These are phyloP conservation scores for Anniella stebbinsi DNA, from an alignment of 2,797 vertebrate species.

Conservation along the genomic window DNA sequence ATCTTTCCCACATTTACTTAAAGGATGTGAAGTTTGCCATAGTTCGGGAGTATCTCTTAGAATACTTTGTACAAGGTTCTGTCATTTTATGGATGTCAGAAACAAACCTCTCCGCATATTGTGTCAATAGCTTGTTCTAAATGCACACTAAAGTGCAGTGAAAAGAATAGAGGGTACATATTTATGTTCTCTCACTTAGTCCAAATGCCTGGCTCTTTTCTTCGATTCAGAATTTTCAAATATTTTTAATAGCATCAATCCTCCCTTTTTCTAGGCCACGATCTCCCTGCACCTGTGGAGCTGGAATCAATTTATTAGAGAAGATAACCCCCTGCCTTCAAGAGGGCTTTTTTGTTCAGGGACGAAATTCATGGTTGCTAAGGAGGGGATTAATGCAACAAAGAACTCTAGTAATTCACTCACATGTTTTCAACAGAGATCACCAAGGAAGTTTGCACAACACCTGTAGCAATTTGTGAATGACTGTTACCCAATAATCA, in stretches of 20 bases:
- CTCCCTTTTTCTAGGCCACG: background rate
- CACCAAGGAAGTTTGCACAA: background rate
- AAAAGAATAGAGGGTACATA: accelerated
- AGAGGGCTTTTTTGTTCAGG: background rate
- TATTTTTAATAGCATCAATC: background rate
- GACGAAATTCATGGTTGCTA: background rate
- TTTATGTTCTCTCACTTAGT: background rate
- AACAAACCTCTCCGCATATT: background rate
- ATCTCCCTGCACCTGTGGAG: background rate
- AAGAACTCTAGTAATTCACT: background rate
- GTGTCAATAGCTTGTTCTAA: background rate
- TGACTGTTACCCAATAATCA: background rate
- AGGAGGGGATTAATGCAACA: background rate
- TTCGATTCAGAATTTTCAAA: background rate
- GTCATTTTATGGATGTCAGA: background rate
- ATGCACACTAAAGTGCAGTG: background rate
- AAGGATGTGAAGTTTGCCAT: background rate
- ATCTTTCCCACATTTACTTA: background rate
- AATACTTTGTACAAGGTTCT: background rate
- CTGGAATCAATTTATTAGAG: background rate
- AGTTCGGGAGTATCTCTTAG: background rate
- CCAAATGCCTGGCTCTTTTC: background rate
- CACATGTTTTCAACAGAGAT: background rate
- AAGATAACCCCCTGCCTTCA: background rate
- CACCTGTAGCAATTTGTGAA: background rate